Evolutionary conservation across 2,113 vertebrate species (phyloP), one percentile per base, ranked within the genome.

Genomic region (Catharus bicknelli): DNA sequence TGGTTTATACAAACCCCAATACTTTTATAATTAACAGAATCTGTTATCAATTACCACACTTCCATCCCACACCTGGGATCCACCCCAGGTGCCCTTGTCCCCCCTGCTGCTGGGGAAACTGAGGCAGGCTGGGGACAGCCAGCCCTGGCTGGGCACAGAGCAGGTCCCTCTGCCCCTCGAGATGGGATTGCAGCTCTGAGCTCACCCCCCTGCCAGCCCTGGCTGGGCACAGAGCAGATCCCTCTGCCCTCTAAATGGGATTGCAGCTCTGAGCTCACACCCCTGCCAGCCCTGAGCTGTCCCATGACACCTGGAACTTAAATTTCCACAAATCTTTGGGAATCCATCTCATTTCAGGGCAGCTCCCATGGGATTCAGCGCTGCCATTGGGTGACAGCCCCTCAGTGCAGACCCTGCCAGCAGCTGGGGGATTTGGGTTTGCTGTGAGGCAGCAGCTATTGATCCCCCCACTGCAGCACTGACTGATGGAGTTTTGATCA

Each of bases 161-260:
- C 5, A 2, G 40, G 10, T 18, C 55, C 26, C 23, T 5, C 10
- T 5, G 15, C 18, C 7, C 1, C 67, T 1, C 13, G 26, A 8
- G 26, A 3, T 3, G 1, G 62, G 66, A 2, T 9, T 26, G 54
- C 27, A 67, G 14, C 81, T 25, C 61, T 0, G 1, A 1, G 59
- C 73, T 34, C 34, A 34, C 34, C 34, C 34, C 34, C 34, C 34
- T 34, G 34, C 34, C 34, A 34, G 34, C 17, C 50, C 78, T 9
- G 36, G 50, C 16, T 0, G 9, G 30, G 0, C 51, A 2, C n/a
- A 0, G 8, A 2, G 15, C 5, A 2, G 40, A 10, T 18, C 55
- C 26, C 23, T 5, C 10, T 5, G 15, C 18, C 7, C 67, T 1
- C 13, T n/a, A 8, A 29, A 4, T 3, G 1, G 62, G 66, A 2